Conservation (phyloP, 2,888 invertebrate genomes). For the Conops quadrifasciatus region DNA sequence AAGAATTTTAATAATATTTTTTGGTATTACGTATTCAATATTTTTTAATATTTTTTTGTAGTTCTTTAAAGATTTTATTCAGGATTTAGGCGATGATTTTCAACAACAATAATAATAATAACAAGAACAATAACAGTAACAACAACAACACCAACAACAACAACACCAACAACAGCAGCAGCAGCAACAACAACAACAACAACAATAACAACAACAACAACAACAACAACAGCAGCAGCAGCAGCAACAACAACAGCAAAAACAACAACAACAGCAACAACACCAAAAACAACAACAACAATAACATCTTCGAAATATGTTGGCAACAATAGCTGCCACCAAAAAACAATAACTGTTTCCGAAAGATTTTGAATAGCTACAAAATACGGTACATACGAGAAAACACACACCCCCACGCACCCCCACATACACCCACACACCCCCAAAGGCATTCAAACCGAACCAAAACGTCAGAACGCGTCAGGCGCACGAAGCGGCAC, state of each 20-base stretch:
- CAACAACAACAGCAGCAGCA: too few species aligned
- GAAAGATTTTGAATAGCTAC: slow-evolving; percentile 38
- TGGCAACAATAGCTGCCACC: background rate
- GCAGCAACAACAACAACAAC: slow-evolving; percentile 4
- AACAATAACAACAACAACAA: background rate
- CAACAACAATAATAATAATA: background rate
- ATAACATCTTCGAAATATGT: background rate
- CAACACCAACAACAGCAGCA: background rate
- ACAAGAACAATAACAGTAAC: slow-evolving; percentile 17
- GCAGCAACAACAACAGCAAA: too few species aligned
- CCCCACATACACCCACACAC: slow-evolving; percentile 2
- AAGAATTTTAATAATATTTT: too few species aligned
- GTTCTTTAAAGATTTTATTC: too few species aligned
- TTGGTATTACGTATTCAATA: too few species aligned
- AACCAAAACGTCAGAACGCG: background rate
- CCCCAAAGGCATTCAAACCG: background rate
- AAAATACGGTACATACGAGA: slow-evolving; percentile 32
- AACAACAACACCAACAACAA: slow-evolving; percentile 19
- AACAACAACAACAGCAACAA: too few species aligned
- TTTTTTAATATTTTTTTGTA: too few species aligned
- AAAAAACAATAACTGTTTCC: slow-evolving; percentile 33
- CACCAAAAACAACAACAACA: background rate
- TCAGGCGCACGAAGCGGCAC: background rate
- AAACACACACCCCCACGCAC: slow-evolving; percentile 14
- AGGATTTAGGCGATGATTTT: too few species aligned